Base-by-base conservation (phyloP, 2,113 vertebrate genomes). In the Nibea coibor region DNA sequence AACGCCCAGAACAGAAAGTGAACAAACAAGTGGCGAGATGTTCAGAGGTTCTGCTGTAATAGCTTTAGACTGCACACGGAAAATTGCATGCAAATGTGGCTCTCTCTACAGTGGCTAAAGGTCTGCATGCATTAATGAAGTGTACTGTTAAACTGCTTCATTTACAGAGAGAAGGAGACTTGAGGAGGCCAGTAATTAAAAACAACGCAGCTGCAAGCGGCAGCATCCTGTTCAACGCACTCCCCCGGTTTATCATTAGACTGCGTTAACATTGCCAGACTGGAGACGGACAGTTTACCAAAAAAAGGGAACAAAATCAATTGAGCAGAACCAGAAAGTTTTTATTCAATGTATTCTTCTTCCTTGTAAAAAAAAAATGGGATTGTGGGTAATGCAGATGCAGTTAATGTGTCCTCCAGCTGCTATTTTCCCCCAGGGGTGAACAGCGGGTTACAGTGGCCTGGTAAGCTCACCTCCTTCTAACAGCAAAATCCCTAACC, bases 21-120 rank as follows among this genome's bases (percentile, higher is more conserved):
- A 57, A 42, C 5, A 45, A 63, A 7, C 11, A 24, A 39, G n/a
- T 4, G 42, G 43, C 48, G 42, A 59, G 53, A 26, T 47, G 35
- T 54, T 71, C 26, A 19, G 20, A 42, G 19, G 51, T 68, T 39
- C 10, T 10, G 20, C n/a, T 64, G 14, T 77, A 61, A 77, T 85
- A 47, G 56, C 64, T 79, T 66, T 43, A 28, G 73, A 82, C 80
- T 67, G 67, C 42, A 42, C 70, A 47, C 53, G 65, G 47, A 69
- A 78, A 63, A 67, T 54, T 71, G 56, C 56, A 81, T 87, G 77
- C 70, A 85, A 82, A 86, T 82, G 71, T 43, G 42, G 26, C 57
- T 48, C 56, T 48, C 56, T 78, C 35, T 47, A 24, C 43, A 63
- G 50, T 63, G 53, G 56, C 61, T 79, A 71, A 63, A 73, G 45